A percentile compares a stretch with the other conserved stretches of the same genome.
phyloP scores from a whole-genome alignment of 2,797 vertebrate genomes.

The Dromococcyx pavoninus region DNA sequence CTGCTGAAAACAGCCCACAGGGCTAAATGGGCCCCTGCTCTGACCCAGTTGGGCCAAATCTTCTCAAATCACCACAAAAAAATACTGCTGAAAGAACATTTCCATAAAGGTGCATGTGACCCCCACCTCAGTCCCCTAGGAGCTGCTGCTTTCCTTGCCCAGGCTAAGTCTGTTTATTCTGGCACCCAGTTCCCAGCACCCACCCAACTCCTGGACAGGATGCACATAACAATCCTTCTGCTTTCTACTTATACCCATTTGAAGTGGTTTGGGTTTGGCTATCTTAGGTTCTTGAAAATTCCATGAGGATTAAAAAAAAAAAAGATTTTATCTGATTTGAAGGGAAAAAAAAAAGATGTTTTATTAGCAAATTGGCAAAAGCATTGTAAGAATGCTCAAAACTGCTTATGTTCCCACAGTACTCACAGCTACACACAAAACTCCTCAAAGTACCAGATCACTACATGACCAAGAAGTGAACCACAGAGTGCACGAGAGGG shows the following conservation, averaged over 20 bases:
- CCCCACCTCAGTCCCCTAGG: accelerated
- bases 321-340: not conserved
- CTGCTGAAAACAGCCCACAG: not conserved
- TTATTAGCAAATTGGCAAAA: not conserved
- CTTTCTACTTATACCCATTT: not conserved
- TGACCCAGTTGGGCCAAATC: not conserved
- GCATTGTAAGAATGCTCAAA: not conserved
- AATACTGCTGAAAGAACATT: accelerated
- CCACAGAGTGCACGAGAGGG: constrained; percentile 34
- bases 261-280: not conserved
- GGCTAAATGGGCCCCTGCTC: not conserved
- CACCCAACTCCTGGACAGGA: constrained; percentile 18
- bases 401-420: constrained; percentile 5
- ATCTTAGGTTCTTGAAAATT: not conserved
- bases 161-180: not conserved
- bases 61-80: not conserved
- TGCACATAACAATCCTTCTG: not conserved
- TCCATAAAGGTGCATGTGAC: accelerated
- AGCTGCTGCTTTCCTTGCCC: not conserved
- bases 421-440: not conserved
- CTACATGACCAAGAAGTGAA: constrained; percentile 35
- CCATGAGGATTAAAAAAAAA: not conserved
- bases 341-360: not conserved
- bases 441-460: not conserved
- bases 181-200: not conserved